phyloP scores from a whole-genome alignment of 2,888 invertebrate genomes.

The Philopedon plagiatum region DNA sequence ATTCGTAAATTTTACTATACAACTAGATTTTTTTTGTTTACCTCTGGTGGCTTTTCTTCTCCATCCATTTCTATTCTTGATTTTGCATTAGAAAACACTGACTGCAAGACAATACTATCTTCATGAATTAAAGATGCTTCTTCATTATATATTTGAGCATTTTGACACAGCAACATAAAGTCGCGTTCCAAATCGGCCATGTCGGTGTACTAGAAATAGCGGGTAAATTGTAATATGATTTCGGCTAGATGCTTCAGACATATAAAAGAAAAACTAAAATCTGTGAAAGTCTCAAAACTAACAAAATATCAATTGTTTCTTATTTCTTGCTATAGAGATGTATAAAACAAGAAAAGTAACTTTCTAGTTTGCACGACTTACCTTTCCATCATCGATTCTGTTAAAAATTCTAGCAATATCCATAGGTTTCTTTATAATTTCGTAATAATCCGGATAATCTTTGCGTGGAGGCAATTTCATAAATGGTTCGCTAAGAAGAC shows the following conservation, averaged over 20 bases:
- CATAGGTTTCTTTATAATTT: slow-evolving; percentile 94
- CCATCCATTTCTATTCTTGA: slow-evolving; percentile 72
- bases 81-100: slow-evolving; percentile 80
- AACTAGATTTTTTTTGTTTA: slow-evolving; percentile 17
- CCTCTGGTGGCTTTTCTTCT: slow-evolving; percentile 57
- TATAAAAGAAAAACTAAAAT: too few relatives aligned
- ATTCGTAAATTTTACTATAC: too few relatives aligned
- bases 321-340: too few relatives aligned
- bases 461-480: slow-evolving; percentile 95
- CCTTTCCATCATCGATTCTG: slow-evolving; percentile 89
- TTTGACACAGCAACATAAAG: slow-evolving; percentile 94
- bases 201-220: slow-evolving; percentile 80
- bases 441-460: slow-evolving; percentile 96
- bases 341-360: too few relatives aligned
- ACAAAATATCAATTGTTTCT: too few relatives aligned
- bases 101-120: slow-evolving; percentile 95
- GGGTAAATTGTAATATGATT: too few relatives aligned
- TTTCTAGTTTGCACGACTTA: slow-evolving; percentile 61
- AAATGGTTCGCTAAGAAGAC: slow-evolving; percentile 93
- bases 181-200: slow-evolving; percentile 90
- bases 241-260: too few relatives aligned
- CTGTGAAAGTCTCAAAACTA: too few relatives aligned
- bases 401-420: slow-evolving; percentile 95
- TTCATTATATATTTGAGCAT: slow-evolving; percentile 98
- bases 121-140: slow-evolving; percentile 96